These are phyloP conservation scores for Gallinago paraguaiae DNA, from an alignment of 2,113 vertebrate species.

Conservation along the genomic window DNA sequence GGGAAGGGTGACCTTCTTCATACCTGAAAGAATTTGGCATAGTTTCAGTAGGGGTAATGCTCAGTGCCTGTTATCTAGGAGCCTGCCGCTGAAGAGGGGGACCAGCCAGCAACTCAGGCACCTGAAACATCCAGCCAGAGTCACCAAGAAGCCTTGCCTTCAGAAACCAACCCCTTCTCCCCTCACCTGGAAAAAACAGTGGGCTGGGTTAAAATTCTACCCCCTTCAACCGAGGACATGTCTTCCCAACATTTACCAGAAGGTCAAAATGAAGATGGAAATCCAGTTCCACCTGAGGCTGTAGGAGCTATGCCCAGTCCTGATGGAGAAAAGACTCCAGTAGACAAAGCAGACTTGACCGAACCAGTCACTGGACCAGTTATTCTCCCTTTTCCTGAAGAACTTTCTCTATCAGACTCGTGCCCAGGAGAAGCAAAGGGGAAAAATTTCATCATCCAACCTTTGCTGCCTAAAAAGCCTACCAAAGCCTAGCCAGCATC, in stretches of 20 bases:
- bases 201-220: conserved; percentile 35
- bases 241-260: background rate
- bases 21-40: background rate
- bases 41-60: background rate
- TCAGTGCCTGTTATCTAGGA: conserved; percentile 13
- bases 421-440: conserved; percentile 60
- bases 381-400: conserved; percentile 65
- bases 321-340: background rate
- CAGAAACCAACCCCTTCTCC: background rate
- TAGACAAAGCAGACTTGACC: background rate
- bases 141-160: background rate
- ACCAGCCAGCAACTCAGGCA: background rate
- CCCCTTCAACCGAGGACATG: background rate
- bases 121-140: background rate
- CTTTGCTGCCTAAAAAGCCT: conserved; percentile 11
- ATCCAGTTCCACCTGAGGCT: background rate
- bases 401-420: background rate
- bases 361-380: background rate
- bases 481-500: background rate
- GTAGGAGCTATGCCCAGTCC: background rate
- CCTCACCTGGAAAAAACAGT: background rate
- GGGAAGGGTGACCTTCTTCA: background rate
- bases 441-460: background rate
- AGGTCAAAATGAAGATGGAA: background rate
- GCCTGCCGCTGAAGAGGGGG: background rate